Conservation (phyloP, 2,888 invertebrate species). For the Drosophila leonis region DNA sequence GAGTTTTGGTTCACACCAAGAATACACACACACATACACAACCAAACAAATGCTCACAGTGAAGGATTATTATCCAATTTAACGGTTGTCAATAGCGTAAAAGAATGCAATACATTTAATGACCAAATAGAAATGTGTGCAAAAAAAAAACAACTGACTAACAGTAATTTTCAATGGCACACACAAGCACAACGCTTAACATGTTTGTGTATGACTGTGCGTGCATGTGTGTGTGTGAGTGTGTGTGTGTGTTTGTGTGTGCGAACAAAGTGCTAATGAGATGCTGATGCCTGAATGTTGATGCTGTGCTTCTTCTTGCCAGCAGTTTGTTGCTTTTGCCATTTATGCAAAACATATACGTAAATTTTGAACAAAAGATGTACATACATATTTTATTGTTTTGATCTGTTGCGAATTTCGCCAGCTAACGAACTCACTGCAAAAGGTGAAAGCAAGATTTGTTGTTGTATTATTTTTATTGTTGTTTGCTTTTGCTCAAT, state of each 20-base stretch:
- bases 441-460: slow-evolving; percentile 76
- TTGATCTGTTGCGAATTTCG: slow-evolving; percentile 62
- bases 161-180: slow-evolving; percentile 78
- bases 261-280: slow-evolving; percentile 74
- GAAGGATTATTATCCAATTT: slow-evolving; percentile 68
- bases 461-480: slow-evolving; percentile 17
- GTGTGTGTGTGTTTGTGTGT: slow-evolving; percentile 31
- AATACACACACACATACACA: slow-evolving; percentile 32
- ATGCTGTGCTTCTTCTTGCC: slow-evolving; percentile 43
- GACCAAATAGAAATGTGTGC: slow-evolving; percentile 38
- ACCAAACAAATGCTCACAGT: slow-evolving; percentile 15
- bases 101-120: slow-evolving; percentile 66
- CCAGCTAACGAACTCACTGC: slow-evolving; percentile 54
- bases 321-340: slow-evolving; percentile 75
- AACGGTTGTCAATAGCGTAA: slow-evolving; percentile 55
- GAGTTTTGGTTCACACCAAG: slow-evolving; percentile 29
- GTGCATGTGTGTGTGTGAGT: slow-evolving; percentile 30
- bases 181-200: slow-evolving; percentile 20
- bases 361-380: slow-evolving; percentile 75
- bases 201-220: slow-evolving; percentile 21
- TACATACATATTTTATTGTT: slow-evolving; percentile 61
- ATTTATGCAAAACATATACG: slow-evolving; percentile 73
- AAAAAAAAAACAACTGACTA: slow-evolving; percentile 47
- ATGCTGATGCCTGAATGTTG: slow-evolving; percentile 68
- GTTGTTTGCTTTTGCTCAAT: slow-evolving; percentile 21